Evolutionary conservation across 2,888 invertebrate genomes (phyloP), one percentile per base, ranked within the genome.

Genomic region (Actias luna): DNA sequence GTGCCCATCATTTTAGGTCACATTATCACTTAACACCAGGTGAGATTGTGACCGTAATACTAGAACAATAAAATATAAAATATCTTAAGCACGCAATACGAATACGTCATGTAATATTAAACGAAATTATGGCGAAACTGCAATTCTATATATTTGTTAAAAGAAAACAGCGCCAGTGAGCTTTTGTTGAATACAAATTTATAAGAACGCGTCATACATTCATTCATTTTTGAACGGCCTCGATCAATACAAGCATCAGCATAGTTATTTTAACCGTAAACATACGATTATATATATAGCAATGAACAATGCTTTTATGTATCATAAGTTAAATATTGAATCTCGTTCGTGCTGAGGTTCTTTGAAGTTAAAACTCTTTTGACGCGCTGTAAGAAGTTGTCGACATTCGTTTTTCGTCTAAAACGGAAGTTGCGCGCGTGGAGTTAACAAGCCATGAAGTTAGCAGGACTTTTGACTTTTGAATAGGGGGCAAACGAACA

Each of bases 181-280:
- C 22, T 18, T 46, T 46, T 46, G 22, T 46, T 22, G 8, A 46
- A 46, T 46, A 12, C 8, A 22, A 46, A 46, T 46, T 25, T 46
- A 46, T 22, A 22, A 46, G 18, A 8, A 12, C 3, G 22, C 46
- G 46, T 46, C 46, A 46, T 46, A 46, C 46, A 46, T 46, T 46
- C 22, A 46, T 46, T 46, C 46, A 22, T 46, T 46, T 46, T 46
- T 46, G 22, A 10, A 10, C 46, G 16, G 46, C 46, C 2, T 46
- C 46, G 22, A 46, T 22, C 46, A 46, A 46, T 22, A 46, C 16
- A 22, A 46, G 22, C 22, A 46, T 22, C 22, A 46, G 22, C 46
- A 46, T 46, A 46, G 46, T 46, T 46, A 46, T 46, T 46, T 46
- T 46, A 46, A 46, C 46, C 46, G 22, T 22, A 22, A 22, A 22